These are phyloP conservation scores for Brachystomella parvula DNA, from an alignment of 1,140 invertebrate species.

Conservation along the genomic window DNA sequence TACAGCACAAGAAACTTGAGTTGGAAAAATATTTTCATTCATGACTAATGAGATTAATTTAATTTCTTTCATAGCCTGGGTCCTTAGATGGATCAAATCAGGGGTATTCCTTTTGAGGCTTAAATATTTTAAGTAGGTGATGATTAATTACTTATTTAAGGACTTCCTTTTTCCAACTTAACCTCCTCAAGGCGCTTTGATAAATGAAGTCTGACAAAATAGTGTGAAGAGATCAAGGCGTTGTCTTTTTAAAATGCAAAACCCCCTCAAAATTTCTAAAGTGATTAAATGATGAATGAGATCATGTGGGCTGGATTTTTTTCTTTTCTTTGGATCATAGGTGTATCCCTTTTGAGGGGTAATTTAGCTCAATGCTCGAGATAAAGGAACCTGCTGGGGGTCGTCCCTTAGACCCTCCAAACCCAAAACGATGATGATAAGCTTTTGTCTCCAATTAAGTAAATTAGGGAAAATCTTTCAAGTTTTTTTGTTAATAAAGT, in stretches of 20 bases:
- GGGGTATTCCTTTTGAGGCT: not conserved
- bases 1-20: too few relatives aligned
- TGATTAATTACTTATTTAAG: not conserved
- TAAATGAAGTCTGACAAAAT: slow-evolving; percentile 15
- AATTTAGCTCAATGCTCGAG: not conserved
- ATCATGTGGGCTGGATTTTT: too few relatives aligned
- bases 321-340: not conserved
- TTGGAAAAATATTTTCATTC: too few relatives aligned
- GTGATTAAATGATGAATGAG: slow-evolving; percentile 7
- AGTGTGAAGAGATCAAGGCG: slow-evolving; percentile 10
- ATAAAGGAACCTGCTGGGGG: slow-evolving; percentile 5
- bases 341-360: not conserved
- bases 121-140: not conserved
- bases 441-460: too few relatives aligned
- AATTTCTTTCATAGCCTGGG: too few relatives aligned
- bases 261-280: not conserved
- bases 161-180: not conserved
- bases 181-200: not conserved
- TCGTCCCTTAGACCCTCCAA: not conserved
- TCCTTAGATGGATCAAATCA: too few relatives aligned
- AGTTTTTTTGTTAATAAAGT: too few relatives aligned
- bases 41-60: too few relatives aligned
- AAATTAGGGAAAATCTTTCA: too few relatives aligned
- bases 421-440: too few relatives aligned
- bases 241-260: slow-evolving; percentile 1